Evolutionary conservation across 1,140 invertebrate species (phyloP).

Genomic region (Bombyx mori): ASM3026992v2 NC_085123.1:4167001-4167500

Average conservation of each 20-base stretch:
- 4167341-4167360: slow-evolving; percentile 32
- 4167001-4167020: slow-evolving; percentile 41
- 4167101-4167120: slow-evolving; percentile 54
- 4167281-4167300: slow-evolving; percentile 35
- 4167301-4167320: slow-evolving; percentile 49
- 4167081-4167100: slow-evolving; percentile 48
- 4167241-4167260: slow-evolving; percentile 56
- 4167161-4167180: slow-evolving; percentile 49
- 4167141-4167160: slow-evolving; percentile 39
- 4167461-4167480: slow-evolving; percentile 49
- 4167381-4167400: slow-evolving; percentile 47
- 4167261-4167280: slow-evolving; percentile 36
- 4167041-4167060: slow-evolving; percentile 41
- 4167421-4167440: slow-evolving; percentile 57
- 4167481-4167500: slow-evolving; percentile 39
- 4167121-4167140: slow-evolving; percentile 59
- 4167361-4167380: slow-evolving; percentile 53
- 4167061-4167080: slow-evolving; percentile 46
- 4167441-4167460: slow-evolving; percentile 54
- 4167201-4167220: slow-evolving; percentile 44
- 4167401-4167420: slow-evolving; percentile 45
- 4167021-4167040: slow-evolving; percentile 46
- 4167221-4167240: slow-evolving; percentile 57
- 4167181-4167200: slow-evolving; percentile 59
- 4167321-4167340: slow-evolving; percentile 40